A percentile compares a stretch with the other conserved stretches of the same genome.
Evolutionary conservation across 2,797 vertebrate genomes (phyloP).

Genomic region (Acridotheres tristis): DNA sequence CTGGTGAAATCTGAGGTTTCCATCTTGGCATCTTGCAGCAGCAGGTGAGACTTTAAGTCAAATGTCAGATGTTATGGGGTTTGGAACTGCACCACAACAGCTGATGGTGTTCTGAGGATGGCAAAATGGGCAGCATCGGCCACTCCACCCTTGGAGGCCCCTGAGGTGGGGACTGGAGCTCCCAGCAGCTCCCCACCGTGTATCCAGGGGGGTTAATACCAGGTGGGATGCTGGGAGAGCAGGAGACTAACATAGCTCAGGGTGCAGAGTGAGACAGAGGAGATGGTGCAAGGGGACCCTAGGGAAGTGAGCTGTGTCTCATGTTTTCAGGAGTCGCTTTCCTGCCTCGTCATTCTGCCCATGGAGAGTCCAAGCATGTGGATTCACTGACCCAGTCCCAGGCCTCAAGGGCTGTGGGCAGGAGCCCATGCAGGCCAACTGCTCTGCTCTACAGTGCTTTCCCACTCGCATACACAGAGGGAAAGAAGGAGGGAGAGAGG

Average conservation of each 20-base stretch:
- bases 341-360: fast-evolving
- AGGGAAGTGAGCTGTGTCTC: not conserved
- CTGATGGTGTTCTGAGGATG: not conserved
- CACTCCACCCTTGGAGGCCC: not conserved
- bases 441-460: not conserved
- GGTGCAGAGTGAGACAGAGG: not conserved
- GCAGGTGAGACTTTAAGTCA: not conserved
- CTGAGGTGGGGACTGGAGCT: not conserved
- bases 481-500: not conserved
- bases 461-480: not conserved
- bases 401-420: fast-evolving
- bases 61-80: not conserved
- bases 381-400: not conserved
- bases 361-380: not conserved
- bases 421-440: fast-evolving
- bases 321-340: not conserved
- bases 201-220: not conserved
- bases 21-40: not conserved
- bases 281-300: not conserved
- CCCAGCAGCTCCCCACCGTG: fast-evolving
- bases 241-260: fast-evolving
- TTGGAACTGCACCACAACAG: not conserved
- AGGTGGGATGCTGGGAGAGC: not conserved
- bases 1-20: not conserved
- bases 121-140: fast-evolving